These are phyloP conservation scores for Oxygymnocypris stewartii DNA, from an alignment of 2,113 vertebrate species.

Conservation along the genomic window DNA sequence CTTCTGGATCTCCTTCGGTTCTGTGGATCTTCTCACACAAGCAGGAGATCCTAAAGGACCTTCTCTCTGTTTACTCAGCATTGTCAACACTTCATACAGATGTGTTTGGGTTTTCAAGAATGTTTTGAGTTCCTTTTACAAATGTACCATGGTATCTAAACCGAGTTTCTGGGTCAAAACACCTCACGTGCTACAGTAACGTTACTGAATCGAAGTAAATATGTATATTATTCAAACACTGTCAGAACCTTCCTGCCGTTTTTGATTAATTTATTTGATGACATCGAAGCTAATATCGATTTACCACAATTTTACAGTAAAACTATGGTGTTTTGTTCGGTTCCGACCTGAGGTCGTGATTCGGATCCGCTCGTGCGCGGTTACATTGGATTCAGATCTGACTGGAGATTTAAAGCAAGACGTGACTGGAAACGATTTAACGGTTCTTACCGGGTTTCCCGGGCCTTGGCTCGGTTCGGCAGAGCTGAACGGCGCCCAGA, in stretches of 20 bases:
- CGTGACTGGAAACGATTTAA: neutral
- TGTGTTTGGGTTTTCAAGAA: neutral
- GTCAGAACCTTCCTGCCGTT: neutral
- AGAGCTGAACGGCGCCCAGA: neutral
- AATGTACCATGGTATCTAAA: neutral
- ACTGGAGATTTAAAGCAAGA: neutral
- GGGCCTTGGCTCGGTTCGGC: neutral
- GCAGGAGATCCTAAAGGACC: neutral
- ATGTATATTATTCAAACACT: neutral
- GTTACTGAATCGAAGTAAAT: neutral
- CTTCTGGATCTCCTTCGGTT: neutral
- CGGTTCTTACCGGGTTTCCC: constrained; percentile 4
- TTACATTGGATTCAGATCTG: neutral
- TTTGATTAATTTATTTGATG: neutral
- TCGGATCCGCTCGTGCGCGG: neutral
- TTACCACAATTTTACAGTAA: neutral
- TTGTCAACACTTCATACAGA: neutral
- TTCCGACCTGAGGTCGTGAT: constrained; percentile 16
- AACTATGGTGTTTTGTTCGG: neutral
- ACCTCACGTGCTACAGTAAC: neutral
- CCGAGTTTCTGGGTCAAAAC: neutral
- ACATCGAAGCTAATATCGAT: neutral
- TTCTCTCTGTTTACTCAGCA: neutral
- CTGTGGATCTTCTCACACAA: neutral
- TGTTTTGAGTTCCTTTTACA: neutral